Evolutionary conservation across 2,113 vertebrate genomes (phyloP).

Genomic region (Eira barbara): DNA sequence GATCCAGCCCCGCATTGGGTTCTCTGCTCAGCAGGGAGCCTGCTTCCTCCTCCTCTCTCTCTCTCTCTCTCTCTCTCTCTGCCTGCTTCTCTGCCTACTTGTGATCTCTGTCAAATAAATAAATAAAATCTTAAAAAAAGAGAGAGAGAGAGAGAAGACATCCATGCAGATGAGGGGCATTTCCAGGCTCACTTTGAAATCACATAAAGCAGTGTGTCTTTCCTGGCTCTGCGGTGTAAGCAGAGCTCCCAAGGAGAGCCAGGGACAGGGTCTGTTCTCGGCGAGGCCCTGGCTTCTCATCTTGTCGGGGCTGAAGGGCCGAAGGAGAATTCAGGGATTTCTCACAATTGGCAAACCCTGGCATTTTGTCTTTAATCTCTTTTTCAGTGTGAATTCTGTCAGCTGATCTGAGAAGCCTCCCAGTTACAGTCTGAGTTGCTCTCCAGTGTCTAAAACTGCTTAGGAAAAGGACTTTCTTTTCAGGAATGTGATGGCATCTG

Average conservation of each 20-base stretch:
- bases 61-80: too few species aligned
- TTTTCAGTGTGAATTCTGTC: conserved; percentile 18
- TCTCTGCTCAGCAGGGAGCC: too few species aligned
- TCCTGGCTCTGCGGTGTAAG: background rate
- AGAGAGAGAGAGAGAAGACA: background rate
- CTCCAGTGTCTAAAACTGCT: background rate
- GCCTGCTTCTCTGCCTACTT: too few species aligned
- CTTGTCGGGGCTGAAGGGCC: background rate
- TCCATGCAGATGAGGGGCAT: background rate
- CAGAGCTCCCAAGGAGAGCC: background rate
- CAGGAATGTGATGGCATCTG: background rate
- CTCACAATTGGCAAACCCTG: background rate
- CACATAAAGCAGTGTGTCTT: too few species aligned
- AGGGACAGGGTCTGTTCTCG: background rate
- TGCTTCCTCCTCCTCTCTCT: too few species aligned
- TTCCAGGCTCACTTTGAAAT: background rate
- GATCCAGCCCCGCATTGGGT: too few species aligned
- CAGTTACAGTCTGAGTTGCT: conserved; percentile 10
- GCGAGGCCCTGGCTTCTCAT: background rate
- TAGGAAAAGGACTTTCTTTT: conserved; percentile 37
- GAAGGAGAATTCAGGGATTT: background rate
- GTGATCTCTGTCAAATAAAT: too few species aligned
- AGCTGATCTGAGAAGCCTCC: conserved; percentile 18
- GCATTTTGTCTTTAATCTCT: conserved; percentile 48
- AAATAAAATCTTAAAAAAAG: too few species aligned